phyloP scores from a whole-genome alignment of 2,888 invertebrate species.

The Hemistola chrysoprasaria region DNA sequence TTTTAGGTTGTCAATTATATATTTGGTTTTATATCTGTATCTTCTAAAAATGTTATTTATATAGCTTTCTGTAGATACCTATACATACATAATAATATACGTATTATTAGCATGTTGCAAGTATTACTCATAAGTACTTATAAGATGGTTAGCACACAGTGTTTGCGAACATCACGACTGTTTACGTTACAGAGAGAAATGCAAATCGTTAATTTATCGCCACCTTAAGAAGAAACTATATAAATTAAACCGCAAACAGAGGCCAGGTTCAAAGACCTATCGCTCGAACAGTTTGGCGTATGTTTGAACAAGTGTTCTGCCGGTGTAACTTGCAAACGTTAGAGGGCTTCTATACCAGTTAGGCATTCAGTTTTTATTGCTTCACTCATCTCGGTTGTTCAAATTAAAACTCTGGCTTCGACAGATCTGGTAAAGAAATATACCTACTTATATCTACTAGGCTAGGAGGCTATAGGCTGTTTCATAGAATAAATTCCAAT shows the following conservation, averaged over 20 bases:
- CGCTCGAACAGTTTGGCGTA: constrained; percentile 64
- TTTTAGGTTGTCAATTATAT: too few species aligned
- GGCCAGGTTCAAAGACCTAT: constrained; percentile 76
- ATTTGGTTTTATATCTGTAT: too few species aligned
- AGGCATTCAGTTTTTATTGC: constrained; percentile 15
- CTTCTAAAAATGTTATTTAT: too few species aligned
- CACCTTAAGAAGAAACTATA: constrained; percentile 72
- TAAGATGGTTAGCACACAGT: constrained; percentile 62
- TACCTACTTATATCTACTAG: too few species aligned
- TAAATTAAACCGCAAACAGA: constrained; percentile 75
- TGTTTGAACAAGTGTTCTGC: constrained; percentile 72
- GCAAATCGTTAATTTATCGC: constrained; percentile 79
- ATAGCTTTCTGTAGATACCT: constrained; percentile 2
- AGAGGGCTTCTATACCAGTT: constrained; percentile 42
- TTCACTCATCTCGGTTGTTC: not conserved
- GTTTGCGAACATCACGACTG: constrained; percentile 62
- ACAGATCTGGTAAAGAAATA: too few species aligned
- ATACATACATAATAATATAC: constrained; percentile 21
- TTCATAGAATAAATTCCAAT: constrained; percentile 3
- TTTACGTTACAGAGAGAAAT: constrained; percentile 68
- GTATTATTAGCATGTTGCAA: constrained; percentile 32
- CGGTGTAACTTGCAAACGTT: constrained; percentile 54
- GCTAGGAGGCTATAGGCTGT: not conserved
- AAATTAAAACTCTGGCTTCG: not conserved
- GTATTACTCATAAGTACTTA: constrained; percentile 51